Evolutionary conservation across 1,140 invertebrate genomes (phyloP), one percentile per base, ranked within the genome.

Genomic region (Diabrotica undecimpunctata): DNA sequence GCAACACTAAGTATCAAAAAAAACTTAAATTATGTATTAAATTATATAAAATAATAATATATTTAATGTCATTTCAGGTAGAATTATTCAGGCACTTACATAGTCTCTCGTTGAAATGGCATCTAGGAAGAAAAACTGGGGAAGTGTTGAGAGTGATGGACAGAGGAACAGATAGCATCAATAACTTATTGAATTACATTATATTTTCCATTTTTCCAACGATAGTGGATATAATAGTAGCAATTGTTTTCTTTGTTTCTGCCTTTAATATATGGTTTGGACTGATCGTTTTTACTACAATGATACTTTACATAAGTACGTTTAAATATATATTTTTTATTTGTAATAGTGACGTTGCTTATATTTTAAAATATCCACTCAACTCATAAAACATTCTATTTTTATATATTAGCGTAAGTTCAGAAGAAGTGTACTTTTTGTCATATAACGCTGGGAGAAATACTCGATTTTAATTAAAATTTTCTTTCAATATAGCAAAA

Each of bases 121-220:
- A 98, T 82, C 79, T 98, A 37, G 84, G 86, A 7, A 83, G 95
- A 36, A 98, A 98, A 83, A 98, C 96, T 3, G 96, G 96, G 11
- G 95, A 98, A 84, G 95, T 98, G 11, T 80, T 98, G 0, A 82
- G 94, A 62, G 87, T 98, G 0, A 96, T 98, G 90, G 96, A 98
- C 81, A 84, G 96, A 68, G 96, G 96, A 54, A 98, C 95, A 5
- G 93, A 94, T 69, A 96, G 93, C 12, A 95, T 98, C 67, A 95
- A 96, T 78, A 95, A 91, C 79, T 81, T 98, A 7, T 84, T 98
- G 0, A 94, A 90, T 75, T 97, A 92, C 72, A 90, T 95, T 73
- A 78, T 93, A 9, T 95, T 94, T 75, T 91, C 87, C 4, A 97
- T 99, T 69, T 76, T 90, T 0, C 96, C 97, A 6, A 98, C 96